Base-by-base conservation (phyloP, 2,113 vertebrate genomes). In the Strix uralensis region DNA sequence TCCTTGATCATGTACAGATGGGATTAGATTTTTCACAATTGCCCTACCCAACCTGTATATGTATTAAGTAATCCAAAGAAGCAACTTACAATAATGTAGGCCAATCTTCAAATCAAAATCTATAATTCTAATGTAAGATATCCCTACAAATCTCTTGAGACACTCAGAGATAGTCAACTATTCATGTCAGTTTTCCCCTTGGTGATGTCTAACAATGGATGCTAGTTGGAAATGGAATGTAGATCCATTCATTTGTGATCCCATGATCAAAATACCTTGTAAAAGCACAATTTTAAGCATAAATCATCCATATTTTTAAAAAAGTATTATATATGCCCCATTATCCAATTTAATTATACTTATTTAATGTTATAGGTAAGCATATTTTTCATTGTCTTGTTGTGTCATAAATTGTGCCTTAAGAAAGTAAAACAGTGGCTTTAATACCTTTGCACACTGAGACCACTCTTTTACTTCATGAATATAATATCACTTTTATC, bases 281-380 rank as follows among this genome's bases (percentile, higher is more conserved):
- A 36, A 51, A 58, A 87, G 42, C 20, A 89, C 21, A 79, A 30
- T 69, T 94, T 92, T 61, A 79, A 83, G 38, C 54, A 73, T 62
- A 86, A 82, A 86, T 92, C 8, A 75, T 72, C 10, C 46, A 7
- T 52, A 7, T 74, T 44, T 58, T 92, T 86, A 23, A 0, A n/a
- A 74, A 84, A 90, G 22, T 46, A 77, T 73, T 88, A 70, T 74
- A 73, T 49, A 74, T 91, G 67, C 36, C 15, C 13, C 71, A 88
- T 92, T 96, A 91, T 9, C 58, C n/a, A 54, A 77, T 86, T 94
- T 94, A 95, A 96, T 96, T 88, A 47, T n/a, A 86, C 14, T 72
- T 75, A 70, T 32, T 85, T 91, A 75, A 92, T 96, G 92, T 93
- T 90, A 80, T 58, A 80, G 44, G 65, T 69, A 2, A 78, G 15